These are phyloP conservation scores for Lycocerus yunnanus DNA, from an alignment of 2,888 invertebrate genomes.

Conservation along the genomic window DNA sequence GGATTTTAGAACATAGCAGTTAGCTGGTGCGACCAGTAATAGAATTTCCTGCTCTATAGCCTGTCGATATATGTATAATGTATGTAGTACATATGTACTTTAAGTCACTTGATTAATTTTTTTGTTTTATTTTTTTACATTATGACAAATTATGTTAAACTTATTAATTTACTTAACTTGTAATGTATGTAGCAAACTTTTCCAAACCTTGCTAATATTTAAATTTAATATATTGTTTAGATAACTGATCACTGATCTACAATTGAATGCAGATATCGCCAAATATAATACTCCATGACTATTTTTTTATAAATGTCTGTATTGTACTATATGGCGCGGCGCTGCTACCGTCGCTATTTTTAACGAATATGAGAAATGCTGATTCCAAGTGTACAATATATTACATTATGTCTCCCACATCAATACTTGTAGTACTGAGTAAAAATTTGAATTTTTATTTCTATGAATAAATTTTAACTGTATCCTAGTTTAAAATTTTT, in stretches of 20 bases:
- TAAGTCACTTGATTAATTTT: too few relatives aligned
- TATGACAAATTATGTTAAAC: too few relatives aligned
- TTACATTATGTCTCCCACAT: background rate
- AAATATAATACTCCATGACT: background rate
- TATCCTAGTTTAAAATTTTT: background rate
- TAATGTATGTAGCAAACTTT: too few relatives aligned
- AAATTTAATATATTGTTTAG: background rate
- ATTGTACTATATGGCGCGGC: background rate
- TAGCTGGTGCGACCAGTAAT: too few relatives aligned
- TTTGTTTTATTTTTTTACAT: too few relatives aligned
- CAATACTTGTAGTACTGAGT: background rate
- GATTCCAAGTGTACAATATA: background rate
- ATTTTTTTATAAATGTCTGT: background rate
- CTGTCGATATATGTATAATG: too few relatives aligned
- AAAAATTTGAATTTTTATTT: background rate
- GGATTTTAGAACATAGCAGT: too few relatives aligned
- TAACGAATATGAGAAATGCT: background rate
- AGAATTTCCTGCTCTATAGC: too few relatives aligned
- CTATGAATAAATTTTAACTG: background rate
- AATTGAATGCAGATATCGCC: background rate
- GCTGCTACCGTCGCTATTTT: background rate
- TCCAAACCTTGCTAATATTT: too few relatives aligned
- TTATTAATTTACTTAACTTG: too few relatives aligned
- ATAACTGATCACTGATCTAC: background rate
- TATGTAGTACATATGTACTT: too few relatives aligned